A percentile compares a stretch with the other conserved stretches of the same genome.
Evolutionary conservation across 2,888 invertebrate genomes (phyloP).

Genomic region (Lampropteryx suffumata): DNA sequence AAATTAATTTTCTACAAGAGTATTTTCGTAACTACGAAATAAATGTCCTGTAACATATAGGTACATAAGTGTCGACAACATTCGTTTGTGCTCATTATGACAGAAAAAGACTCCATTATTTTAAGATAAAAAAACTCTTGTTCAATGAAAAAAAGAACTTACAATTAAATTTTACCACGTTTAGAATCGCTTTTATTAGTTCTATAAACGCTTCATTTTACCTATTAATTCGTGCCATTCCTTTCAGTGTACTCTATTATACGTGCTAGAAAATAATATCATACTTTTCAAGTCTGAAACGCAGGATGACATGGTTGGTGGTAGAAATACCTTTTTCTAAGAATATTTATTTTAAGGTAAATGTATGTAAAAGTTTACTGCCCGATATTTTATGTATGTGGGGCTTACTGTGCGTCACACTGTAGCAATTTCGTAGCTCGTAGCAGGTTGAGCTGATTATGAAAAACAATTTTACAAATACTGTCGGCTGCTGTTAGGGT

Average conservation of each 20-base stretch:
- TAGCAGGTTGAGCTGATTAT: neutral
- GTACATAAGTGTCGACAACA: no score
- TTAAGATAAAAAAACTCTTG: no score
- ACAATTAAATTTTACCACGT: no score
- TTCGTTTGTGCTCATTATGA: no score
- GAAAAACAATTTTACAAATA: neutral
- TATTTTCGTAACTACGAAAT: no score
- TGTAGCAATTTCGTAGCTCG: neutral
- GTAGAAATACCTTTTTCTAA: neutral
- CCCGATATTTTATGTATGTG: neutral
- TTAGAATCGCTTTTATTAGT: conserved; percentile 52
- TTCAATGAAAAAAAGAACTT: no score
- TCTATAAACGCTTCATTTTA: conserved; percentile 39
- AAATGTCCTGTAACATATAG: no score
- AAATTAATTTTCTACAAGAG: no score
- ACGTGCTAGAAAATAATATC: conserved; percentile 3
- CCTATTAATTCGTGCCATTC: conserved; percentile 43
- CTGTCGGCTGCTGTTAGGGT: no score
- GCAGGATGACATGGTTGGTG: neutral
- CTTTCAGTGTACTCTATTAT: conserved; percentile 42
- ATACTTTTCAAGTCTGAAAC: neutral
- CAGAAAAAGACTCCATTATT: no score
- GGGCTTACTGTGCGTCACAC: neutral
- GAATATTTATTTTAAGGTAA: conserved; percentile 1
- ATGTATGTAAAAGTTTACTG: neutral